Evolutionary conservation across 37 sponge, comb jelly and placozoan genomes (phyloP), one percentile per base, ranked within the genome.

Genomic region (Petrosia ficiformis): DNA sequence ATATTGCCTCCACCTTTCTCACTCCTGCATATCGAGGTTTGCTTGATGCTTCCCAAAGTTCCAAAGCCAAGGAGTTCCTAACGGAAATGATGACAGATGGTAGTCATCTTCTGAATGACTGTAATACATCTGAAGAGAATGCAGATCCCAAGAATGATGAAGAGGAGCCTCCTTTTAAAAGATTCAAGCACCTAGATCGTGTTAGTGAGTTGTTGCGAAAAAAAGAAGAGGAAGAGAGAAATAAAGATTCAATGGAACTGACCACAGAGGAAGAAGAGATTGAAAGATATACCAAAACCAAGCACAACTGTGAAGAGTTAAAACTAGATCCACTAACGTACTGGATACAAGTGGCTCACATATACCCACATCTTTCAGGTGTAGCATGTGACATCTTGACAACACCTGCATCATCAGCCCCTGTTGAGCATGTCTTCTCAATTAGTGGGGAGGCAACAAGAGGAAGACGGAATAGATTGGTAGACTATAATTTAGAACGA

Each of bases 341-440:
- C 48, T 71, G 72, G 72, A 42, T 71, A 71, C 40, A 42, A n/a
- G 44, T 11, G 24, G 4, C 43, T 31, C 22, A 37, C 26, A 28
- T 25, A 43, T 71, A 41, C 37, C 44, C 72, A 28, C 48, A 31
- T 21, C 37, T 71, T 25, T 71, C 43, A 22, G 52, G 52, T 24
- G 72, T 71, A 26, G 72, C 72, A 25, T 71, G 72, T 71, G 72
- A 71, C 52, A 71, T 71, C 24, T 4, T 71, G 31, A 43, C 72
- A 44, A 42, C 52, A 5, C 72, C 72, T 42, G 72, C 72, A 3
- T 71, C 72, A 71, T 42, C 72, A 39, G 72, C 72, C 3, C 72
- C 72, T 31, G 72, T 39, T 39, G 43, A 71, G 31, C 44, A 52
- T 39, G 24, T 4, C 70, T 71, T 71, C 24, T 71, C 72, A 29